A percentile compares a stretch with the other conserved stretches of the same genome.
phyloP scores from a whole-genome alignment of 2,888 invertebrate genomes.

The Bedellia somnulentella region DNA sequence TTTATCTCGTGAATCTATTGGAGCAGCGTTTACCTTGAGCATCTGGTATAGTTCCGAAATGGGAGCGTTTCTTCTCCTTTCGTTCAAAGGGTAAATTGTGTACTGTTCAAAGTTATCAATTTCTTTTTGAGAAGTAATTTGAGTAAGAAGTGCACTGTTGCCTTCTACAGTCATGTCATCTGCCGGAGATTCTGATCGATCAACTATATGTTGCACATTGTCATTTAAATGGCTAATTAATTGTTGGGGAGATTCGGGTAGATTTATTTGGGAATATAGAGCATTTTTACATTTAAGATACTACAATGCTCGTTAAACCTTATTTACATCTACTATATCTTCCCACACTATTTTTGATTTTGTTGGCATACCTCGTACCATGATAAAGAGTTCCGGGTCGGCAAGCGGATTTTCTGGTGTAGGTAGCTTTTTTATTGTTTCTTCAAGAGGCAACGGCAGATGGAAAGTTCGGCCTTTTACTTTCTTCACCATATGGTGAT shows the following conservation, averaged over 20 bases:
- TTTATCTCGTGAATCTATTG: conserved; percentile 10
- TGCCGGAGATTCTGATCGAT: neutral
- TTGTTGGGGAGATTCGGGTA: conserved; percentile 10
- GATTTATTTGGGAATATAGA: conserved; percentile 13
- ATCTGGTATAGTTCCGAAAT: conserved; percentile 12
- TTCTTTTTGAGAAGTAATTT: conserved; percentile 7
- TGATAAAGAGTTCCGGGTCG: conserved; percentile 17
- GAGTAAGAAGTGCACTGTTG: neutral
- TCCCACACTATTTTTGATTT: conserved; percentile 15
- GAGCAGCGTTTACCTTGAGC: conserved; percentile 12
- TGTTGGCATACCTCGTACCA: conserved; percentile 17
- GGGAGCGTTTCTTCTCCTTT: conserved; percentile 8
- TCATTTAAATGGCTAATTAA: conserved; percentile 4
- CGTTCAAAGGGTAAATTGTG: conserved; percentile 10
- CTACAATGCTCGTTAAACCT: conserved; percentile 15
- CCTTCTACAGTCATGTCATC: neutral
- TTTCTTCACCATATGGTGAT: conserved; percentile 13
- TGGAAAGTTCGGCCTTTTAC: conserved; percentile 15
- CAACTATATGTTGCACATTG: conserved; percentile 6
- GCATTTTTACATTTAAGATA: conserved; percentile 18
- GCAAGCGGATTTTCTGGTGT: conserved; percentile 14
- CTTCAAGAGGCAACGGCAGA: conserved; percentile 20
- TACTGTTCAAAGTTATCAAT: conserved; percentile 8
- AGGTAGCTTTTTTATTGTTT: conserved; percentile 19
- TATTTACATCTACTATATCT: conserved; percentile 17